Conservation (phyloP, 2,113 vertebrate genomes). For the Mirza zaza region DNA sequence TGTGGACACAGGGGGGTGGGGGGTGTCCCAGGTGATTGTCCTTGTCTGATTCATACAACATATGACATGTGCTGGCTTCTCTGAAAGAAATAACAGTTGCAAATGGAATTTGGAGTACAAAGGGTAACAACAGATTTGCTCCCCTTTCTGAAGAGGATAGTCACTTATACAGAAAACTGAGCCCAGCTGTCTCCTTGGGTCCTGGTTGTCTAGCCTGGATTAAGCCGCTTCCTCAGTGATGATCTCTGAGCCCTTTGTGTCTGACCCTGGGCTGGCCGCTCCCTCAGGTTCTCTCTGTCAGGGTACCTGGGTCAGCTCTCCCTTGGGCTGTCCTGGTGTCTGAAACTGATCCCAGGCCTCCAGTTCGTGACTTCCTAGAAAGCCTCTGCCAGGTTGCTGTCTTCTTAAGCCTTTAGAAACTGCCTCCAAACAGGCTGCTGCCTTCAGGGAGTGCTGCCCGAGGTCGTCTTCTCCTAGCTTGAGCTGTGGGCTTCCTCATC, state of each 20-base stretch:
- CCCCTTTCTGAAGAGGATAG: not conserved
- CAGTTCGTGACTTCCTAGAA: not conserved
- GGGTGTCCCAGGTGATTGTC: not conserved
- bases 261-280: not conserved
- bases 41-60: not conserved
- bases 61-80: not conserved
- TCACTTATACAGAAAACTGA: not conserved
- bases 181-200: not conserved
- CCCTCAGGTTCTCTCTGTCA: not conserved
- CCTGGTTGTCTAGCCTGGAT: fast-evolving
- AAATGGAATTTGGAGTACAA: not conserved
- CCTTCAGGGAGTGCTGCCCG: not conserved
- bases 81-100: not conserved
- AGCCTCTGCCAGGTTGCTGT: not conserved
- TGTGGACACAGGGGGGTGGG: too few species aligned
- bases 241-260: not conserved
- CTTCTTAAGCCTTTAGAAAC: not conserved
- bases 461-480: not conserved
- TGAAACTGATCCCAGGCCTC: not conserved
- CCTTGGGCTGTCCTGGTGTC: not conserved
- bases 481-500: not conserved
- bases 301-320: not conserved
- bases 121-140: not conserved
- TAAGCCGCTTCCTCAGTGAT: not conserved
- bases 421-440: not conserved